Percentiles rank a stretch among this genome's conserved stretches.
Evolutionary conservation across 2,888 invertebrate genomes (phyloP).

Genomic region (Corbicula japonica): DNA sequence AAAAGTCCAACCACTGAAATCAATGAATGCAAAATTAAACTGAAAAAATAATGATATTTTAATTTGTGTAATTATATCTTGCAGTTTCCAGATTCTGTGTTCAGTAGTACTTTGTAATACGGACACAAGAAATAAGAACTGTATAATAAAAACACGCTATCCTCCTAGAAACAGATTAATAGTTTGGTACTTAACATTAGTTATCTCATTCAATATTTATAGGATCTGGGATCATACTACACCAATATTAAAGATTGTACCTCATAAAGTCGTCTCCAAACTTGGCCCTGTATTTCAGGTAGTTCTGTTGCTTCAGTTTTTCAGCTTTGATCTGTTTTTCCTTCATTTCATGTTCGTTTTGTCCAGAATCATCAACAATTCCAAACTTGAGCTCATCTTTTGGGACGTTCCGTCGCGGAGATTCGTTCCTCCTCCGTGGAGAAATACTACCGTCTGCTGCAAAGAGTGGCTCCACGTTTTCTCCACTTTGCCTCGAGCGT

Average conservation of each 20-base stretch:
- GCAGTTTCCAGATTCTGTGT: neutral
- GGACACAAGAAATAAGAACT: neutral
- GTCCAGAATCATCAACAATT: neutral
- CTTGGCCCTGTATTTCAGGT: conserved; percentile 18
- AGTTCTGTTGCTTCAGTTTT: conserved; percentile 21
- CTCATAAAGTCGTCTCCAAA: conserved; percentile 40
- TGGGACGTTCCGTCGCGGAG: conserved; percentile 8
- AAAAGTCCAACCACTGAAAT: no score
- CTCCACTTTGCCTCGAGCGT: conserved; percentile 10
- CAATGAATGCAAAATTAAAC: no score
- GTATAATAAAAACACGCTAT: neutral
- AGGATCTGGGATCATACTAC: neutral
- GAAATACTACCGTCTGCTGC: neutral
- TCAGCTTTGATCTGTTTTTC: conserved; percentile 9
- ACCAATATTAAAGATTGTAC: neutral
- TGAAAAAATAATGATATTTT: no score
- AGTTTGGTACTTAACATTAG: neutral
- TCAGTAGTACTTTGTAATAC: neutral
- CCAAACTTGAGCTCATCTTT: conserved; percentile 11
- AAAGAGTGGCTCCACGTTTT: neutral
- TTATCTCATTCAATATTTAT: neutral
- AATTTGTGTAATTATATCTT: no score
- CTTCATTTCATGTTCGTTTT: conserved; percentile 14
- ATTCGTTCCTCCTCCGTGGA: conserved; percentile 8
- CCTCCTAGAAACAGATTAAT: neutral